phyloP scores from a whole-genome alignment of 2,797 vertebrate genomes.

The Ceyx erithaca region DNA sequence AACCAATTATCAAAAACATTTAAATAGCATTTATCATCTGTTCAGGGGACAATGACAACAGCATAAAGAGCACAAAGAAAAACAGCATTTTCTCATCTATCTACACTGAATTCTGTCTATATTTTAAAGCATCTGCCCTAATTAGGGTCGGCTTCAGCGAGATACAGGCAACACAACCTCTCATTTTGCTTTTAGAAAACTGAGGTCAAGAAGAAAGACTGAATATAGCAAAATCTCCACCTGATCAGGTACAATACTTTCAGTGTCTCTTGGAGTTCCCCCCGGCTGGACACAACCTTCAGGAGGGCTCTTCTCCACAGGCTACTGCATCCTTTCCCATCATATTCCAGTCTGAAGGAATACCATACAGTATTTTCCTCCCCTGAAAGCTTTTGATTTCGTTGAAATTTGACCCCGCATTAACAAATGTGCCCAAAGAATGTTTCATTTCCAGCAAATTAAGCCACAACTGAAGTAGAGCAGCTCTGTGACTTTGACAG shows the following conservation, averaged over 20 bases:
- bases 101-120: background rate
- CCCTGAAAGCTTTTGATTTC: background rate
- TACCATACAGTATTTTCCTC: background rate
- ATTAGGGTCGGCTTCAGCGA: background rate
- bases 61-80: background rate
- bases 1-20: constrained; percentile 1
- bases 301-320: background rate
- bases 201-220: background rate
- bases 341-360: background rate
- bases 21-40: background rate
- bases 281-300: background rate
- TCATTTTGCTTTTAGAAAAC: background rate
- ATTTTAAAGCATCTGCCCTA: background rate
- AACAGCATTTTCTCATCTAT: background rate
- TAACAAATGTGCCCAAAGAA: background rate
- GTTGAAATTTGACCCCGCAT: background rate
- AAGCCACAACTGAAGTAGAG: background rate
- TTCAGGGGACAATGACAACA: background rate
- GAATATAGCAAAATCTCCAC: background rate
- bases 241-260: background rate
- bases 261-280: background rate
- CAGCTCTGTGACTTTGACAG: background rate
- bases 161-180: background rate
- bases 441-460: background rate
- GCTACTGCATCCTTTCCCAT: background rate